A percentile compares a stretch with the other conserved stretches of the same genome.
These are phyloP conservation scores for Phylloscopus trochilus DNA, from an alignment of 2,113 vertebrate species.

Conservation along the genomic window DNA sequence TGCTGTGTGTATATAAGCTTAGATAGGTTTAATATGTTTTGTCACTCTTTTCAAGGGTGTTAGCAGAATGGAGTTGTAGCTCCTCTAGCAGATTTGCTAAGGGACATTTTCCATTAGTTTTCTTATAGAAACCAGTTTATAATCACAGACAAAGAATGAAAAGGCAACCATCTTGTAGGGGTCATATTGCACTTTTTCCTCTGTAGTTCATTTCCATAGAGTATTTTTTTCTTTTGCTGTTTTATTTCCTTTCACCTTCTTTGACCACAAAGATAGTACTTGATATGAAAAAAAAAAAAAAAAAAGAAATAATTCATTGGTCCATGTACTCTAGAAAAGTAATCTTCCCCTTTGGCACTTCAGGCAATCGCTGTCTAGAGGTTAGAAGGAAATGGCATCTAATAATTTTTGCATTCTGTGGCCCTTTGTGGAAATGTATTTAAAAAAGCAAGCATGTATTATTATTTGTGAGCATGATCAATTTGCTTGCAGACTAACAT, in stretches of 20 bases:
- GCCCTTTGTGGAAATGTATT: constrained; percentile 24
- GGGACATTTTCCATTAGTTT: constrained; percentile 54
- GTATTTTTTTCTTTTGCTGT: background rate
- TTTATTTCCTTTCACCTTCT: constrained; percentile 29
- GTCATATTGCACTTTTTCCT: constrained; percentile 34
- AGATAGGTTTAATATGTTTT: background rate
- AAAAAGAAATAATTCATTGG: background rate
- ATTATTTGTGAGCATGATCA: background rate
- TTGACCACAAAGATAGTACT: background rate
- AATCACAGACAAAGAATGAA: constrained; percentile 28
- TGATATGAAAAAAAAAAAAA: background rate
- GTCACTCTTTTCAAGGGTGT: background rate
- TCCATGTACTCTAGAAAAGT: background rate
- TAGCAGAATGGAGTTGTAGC: background rate
- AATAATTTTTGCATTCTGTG: background rate
- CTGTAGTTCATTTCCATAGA: background rate
- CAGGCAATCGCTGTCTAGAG: background rate
- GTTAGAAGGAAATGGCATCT: background rate
- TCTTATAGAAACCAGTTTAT: background rate
- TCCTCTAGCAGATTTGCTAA: background rate
- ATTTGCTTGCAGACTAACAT: constrained; percentile 24
- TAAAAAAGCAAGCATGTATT: constrained; percentile 43
- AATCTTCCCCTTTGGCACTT: background rate
- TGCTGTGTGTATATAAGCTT: background rate
- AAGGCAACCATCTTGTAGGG: constrained; percentile 71